A percentile compares a stretch with the other conserved stretches of the same genome.
phyloP scores from a whole-genome alignment of 64 coral and sea anemone genomes.

The Montipora efflorescens region DNA sequence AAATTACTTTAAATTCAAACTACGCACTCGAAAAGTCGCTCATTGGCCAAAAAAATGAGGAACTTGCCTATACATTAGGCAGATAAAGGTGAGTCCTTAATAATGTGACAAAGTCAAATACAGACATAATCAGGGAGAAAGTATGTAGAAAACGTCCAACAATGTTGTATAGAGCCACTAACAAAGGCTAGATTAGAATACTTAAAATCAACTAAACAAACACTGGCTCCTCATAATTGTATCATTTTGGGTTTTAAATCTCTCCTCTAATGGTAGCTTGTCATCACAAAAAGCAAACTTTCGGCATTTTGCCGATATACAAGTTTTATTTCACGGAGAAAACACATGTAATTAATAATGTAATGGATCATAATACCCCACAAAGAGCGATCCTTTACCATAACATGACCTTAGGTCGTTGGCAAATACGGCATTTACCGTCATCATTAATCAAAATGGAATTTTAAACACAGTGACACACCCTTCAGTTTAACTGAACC shows the following conservation, averaged over 20 bases:
- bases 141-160: no score
- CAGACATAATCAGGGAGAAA: no score
- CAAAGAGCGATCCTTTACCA: neutral
- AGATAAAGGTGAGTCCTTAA: no score
- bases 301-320: neutral
- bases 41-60: no score
- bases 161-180: no score
- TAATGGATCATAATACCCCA: neutral
- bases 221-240: no score
- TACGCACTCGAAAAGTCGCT: no score
- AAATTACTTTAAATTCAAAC: no score
- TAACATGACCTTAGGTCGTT: neutral
- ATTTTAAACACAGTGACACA: neutral
- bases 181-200: no score
- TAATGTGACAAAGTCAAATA: no score
- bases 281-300: conserved; percentile 3
- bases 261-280: neutral
- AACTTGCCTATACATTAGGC: no score
- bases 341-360: neutral
- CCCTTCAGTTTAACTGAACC: neutral
- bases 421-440: neutral
- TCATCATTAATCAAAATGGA: conserved; percentile 11
- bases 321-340: conserved; percentile 39
- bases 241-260: neutral
- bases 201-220: no score